These are phyloP conservation scores for Spodoptera picta DNA, from an alignment of 2,888 invertebrate genomes.

Conservation along the genomic window DNA sequence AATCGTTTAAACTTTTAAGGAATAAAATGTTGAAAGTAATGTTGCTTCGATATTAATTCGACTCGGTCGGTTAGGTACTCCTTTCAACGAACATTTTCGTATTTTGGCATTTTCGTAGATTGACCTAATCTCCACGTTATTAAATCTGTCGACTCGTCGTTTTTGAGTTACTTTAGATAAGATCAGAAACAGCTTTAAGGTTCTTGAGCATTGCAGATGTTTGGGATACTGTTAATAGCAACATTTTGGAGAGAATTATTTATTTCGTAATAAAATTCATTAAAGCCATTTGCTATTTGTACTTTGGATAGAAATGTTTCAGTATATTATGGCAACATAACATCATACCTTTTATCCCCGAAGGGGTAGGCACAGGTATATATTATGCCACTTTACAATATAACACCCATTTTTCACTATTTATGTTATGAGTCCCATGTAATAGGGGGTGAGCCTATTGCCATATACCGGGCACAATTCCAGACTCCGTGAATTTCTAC, in stretches of 20 bases:
- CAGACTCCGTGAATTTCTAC: too few relatives aligned
- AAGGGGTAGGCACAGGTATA: too few relatives aligned
- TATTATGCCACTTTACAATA: too few relatives aligned
- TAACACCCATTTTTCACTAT: too few relatives aligned
- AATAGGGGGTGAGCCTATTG: too few relatives aligned
- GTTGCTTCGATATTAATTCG: too few relatives aligned
- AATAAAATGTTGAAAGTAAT: constrained; percentile 18
- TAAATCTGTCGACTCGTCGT: constrained; percentile 44
- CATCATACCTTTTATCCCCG: too few relatives aligned
- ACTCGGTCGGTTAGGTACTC: too few relatives aligned
- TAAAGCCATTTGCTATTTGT: not conserved
- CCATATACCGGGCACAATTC: too few relatives aligned
- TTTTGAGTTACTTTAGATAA: constrained; percentile 50
- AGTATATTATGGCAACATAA: too few relatives aligned
- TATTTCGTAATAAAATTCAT: not conserved
- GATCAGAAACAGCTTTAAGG: constrained; percentile 44
- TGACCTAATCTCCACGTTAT: constrained; percentile 46
- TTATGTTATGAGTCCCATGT: too few relatives aligned
- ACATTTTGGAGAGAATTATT: constrained; percentile 11
- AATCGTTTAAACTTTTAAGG: constrained; percentile 5
- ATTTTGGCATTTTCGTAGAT: constrained; percentile 31
- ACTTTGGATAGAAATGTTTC: not conserved
- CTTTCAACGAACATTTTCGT: constrained; percentile 24
- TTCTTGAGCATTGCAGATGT: constrained; percentile 26
- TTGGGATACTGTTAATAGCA: constrained; percentile 12